Evolutionary conservation across 2,888 invertebrate genomes (phyloP).

Genomic region (Drosophila paucipuncta): DNA sequence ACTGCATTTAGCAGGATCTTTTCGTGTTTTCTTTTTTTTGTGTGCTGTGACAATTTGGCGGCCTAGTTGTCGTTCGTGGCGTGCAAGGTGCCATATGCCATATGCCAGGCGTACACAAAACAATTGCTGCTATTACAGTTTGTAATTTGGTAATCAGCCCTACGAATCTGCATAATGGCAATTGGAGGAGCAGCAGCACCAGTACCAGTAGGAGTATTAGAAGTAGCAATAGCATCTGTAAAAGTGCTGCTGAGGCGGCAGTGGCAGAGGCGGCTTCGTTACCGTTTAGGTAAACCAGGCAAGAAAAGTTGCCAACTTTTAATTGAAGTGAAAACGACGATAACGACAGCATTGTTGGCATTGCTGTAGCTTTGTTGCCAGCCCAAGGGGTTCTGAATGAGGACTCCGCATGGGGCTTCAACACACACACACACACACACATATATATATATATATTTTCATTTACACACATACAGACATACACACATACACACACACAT

Average conservation of each 20-base stretch:
- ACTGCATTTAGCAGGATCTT: constrained; percentile 39
- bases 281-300: constrained; percentile 76
- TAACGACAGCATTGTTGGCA: constrained; percentile 81
- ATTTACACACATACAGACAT: constrained; percentile 9
- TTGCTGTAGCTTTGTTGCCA: constrained; percentile 65
- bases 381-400: constrained; percentile 69
- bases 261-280: constrained; percentile 31
- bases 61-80: constrained; percentile 58
- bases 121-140: constrained; percentile 80
- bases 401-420: constrained; percentile 55
- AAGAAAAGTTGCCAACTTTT: constrained; percentile 83
- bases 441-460: not conserved
- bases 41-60: constrained; percentile 66
- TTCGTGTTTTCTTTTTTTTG: constrained; percentile 5
- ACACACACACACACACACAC: constrained; percentile 34
- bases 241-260: constrained; percentile 21
- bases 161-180: constrained; percentile 82
- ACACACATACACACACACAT: constrained; percentile 15
- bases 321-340: constrained; percentile 84
- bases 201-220: not conserved
- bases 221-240: constrained; percentile 18
- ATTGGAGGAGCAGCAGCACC: constrained; percentile 53
- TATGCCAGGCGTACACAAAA: constrained; percentile 67
- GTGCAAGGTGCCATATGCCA: constrained; percentile 35
- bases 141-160: constrained; percentile 80